A percentile compares a stretch with the other conserved stretches of the same genome.
Conservation (phyloP, 2,113 vertebrate genomes). For the Indicator indicator region DNA sequence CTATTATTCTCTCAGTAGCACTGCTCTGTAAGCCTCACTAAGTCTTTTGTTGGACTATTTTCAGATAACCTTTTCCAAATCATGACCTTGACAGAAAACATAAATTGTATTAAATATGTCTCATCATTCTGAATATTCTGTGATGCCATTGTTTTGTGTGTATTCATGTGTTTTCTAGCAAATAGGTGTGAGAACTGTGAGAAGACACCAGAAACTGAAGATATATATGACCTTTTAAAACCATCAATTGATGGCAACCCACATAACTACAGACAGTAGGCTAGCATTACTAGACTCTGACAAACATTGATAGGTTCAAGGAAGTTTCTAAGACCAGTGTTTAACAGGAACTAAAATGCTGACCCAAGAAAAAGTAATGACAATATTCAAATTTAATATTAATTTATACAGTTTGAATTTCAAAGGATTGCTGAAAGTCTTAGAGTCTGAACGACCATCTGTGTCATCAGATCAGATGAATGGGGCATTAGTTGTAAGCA, state of each 20-base stretch:
- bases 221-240: not conserved
- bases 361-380: not conserved
- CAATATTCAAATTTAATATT: not conserved
- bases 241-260: not conserved
- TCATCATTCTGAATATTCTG: not conserved
- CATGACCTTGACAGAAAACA: not conserved
- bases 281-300: not conserved
- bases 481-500: accelerated
- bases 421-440: not conserved
- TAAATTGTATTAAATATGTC: not conserved
- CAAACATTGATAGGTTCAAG: not conserved
- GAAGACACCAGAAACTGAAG: not conserved
- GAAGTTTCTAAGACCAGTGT: not conserved
- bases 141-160: not conserved
- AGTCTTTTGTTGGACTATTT: not conserved
- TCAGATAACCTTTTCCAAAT: not conserved
- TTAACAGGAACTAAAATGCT: not conserved
- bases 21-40: not conserved
- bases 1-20: not conserved
- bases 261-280: not conserved
- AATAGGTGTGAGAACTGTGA: not conserved
- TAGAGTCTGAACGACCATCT: not conserved
- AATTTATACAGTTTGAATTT: not conserved
- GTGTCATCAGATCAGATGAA: not conserved
- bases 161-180: not conserved